Percentiles rank a stretch among this genome's conserved stretches.
phyloP scores from a whole-genome alignment of 2,888 invertebrate genomes.

The Conchocele bisecta region DNA sequence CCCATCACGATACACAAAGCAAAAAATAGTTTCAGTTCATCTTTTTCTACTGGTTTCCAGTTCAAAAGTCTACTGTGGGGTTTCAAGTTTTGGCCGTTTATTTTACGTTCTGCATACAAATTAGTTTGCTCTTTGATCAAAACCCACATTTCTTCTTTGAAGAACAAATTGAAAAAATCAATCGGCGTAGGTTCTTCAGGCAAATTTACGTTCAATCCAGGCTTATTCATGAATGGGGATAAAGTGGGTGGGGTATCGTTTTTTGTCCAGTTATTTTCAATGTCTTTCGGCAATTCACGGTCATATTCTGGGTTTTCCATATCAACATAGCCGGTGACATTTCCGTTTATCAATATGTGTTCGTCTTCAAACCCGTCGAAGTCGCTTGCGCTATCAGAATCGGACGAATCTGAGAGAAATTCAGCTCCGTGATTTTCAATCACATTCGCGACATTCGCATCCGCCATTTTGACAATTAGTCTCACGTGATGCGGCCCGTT shows the following conservation, averaged over 20 bases:
- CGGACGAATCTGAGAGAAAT: neutral
- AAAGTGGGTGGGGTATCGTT: constrained; percentile 1
- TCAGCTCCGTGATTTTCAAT: neutral
- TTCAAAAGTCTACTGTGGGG: constrained; percentile 1
- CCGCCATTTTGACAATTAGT: neutral
- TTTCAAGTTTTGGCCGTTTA: neutral
- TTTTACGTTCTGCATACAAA: neutral
- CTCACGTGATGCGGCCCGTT: too few species aligned
- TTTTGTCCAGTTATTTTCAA: neutral
- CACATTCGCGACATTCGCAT: neutral
- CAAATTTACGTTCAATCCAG: neutral
- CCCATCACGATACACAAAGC: constrained; percentile 1
- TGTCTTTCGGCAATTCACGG: neutral
- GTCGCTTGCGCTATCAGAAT: neutral
- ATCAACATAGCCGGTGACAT: neutral
- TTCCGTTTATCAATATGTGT: neutral
- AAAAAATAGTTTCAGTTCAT: constrained; percentile 6
- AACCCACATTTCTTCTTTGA: neutral
- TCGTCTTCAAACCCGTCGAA: constrained; percentile 2
- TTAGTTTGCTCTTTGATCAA: neutral
- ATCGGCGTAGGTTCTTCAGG: neutral
- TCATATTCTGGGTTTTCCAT: neutral
- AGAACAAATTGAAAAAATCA: neutral
- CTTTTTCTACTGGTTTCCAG: neutral
- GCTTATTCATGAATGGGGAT: neutral